phyloP scores from a whole-genome alignment of 2,797 vertebrate genomes.

The Acridotheres tristis region DNA sequence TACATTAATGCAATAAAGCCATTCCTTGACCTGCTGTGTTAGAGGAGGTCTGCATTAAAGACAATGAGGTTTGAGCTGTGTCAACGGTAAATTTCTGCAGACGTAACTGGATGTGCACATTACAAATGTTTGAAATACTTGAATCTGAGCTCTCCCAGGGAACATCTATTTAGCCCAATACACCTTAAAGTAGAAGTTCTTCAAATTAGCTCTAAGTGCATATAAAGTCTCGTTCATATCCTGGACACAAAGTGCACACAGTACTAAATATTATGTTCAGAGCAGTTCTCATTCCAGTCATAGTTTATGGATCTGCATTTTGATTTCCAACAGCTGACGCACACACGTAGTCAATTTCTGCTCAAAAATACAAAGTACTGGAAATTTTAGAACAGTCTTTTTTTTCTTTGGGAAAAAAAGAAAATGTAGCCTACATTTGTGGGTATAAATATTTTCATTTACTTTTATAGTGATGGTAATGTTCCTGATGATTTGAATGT shows the following conservation, averaged over 20 bases:
- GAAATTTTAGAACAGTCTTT: neutral
- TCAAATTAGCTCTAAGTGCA: slow-evolving; percentile 16
- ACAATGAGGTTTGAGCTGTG: neutral
- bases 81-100: accelerated
- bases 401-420: neutral
- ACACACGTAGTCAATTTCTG: neutral
- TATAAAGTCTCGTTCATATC: neutral
- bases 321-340: neutral
- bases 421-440: neutral
- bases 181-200: neutral
- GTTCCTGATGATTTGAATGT: neutral
- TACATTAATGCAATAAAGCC: neutral
- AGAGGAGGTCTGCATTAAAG: neutral
- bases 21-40: neutral
- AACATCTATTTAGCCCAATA: neutral
- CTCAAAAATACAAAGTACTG: neutral
- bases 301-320: neutral
- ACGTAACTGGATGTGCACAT: neutral
- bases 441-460: neutral
- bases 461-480: neutral
- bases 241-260: neutral
- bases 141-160: neutral
- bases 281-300: neutral
- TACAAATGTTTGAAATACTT: neutral
- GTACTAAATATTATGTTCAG: neutral